A percentile compares a stretch with the other conserved stretches of the same genome.
These are phyloP conservation scores for Nyleta sp. DNA, from an alignment of 2,888 invertebrate genomes.

Conservation along the genomic window DNA sequence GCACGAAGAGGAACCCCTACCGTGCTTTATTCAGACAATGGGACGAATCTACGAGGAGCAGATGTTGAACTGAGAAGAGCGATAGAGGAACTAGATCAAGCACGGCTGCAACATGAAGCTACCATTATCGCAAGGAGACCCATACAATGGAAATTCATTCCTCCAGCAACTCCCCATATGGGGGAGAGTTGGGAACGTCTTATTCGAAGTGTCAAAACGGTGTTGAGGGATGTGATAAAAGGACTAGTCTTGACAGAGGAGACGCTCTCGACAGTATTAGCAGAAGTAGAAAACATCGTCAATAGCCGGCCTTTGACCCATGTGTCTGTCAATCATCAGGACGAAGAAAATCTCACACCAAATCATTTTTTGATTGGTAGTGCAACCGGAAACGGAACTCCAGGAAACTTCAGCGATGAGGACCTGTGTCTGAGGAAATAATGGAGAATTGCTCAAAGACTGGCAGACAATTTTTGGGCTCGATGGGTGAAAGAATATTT, in stretches of 20 bases:
- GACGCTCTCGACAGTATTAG: slow-evolving; percentile 35
- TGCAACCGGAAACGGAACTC: not conserved
- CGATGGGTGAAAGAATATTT: slow-evolving; percentile 4
- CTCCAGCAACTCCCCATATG: slow-evolving; percentile 51
- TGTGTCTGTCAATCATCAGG: slow-evolving; percentile 67
- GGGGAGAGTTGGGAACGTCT: slow-evolving; percentile 56
- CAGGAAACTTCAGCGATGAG: not conserved
- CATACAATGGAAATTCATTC: slow-evolving; percentile 42
- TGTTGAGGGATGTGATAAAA: slow-evolving; percentile 6
- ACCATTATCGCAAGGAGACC: too few species aligned
- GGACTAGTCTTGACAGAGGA: slow-evolving; percentile 37
- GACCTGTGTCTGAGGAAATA: not conserved
- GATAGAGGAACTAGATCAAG: not conserved
- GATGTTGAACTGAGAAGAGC: not conserved
- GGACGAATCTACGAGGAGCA: slow-evolving; percentile 54
- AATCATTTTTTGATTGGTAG: slow-evolving; percentile 56
- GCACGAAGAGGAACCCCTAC: not conserved
- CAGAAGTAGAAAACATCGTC: slow-evolving; percentile 49
- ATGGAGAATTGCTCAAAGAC: not conserved
- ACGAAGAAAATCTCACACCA: slow-evolving; percentile 50
- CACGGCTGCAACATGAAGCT: not conserved
- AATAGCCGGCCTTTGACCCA: slow-evolving; percentile 63
- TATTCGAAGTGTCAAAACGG: slow-evolving; percentile 33
- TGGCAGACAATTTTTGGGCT: not conserved
- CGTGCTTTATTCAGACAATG: slow-evolving; percentile 61